Evolutionary conservation across 2,888 invertebrate genomes (phyloP).

Genomic region (Nudaria mundana): DNA sequence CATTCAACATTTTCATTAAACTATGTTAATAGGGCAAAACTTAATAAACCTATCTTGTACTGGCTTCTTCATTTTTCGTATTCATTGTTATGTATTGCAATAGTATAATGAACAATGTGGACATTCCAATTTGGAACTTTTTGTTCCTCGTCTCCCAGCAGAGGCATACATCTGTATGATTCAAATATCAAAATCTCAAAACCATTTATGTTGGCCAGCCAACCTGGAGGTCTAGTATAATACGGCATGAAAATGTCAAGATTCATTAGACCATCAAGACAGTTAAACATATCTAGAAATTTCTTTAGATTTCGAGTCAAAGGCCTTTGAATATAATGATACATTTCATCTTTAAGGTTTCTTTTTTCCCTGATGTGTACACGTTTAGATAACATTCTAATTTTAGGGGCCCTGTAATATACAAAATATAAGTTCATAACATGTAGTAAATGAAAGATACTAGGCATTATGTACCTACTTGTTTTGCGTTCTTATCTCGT

Average conservation of each 20-base stretch:
- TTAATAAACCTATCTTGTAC: no score
- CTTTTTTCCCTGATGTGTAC: slow-evolving; percentile 15
- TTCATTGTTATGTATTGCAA: no score
- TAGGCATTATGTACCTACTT: slow-evolving; percentile 32
- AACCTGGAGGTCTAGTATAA: slow-evolving; percentile 49
- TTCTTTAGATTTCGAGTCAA: slow-evolving; percentile 52
- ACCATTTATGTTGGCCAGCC: slow-evolving; percentile 32
- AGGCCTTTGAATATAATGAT: slow-evolving; percentile 11
- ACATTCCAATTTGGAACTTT: slow-evolving; percentile 59
- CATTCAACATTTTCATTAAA: no score
- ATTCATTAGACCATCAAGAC: neutral
- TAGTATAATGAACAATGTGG: slow-evolving; percentile 56
- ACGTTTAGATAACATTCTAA: slow-evolving; percentile 30
- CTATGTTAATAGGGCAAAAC: no score
- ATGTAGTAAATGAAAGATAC: slow-evolving; percentile 52
- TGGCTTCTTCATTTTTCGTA: no score
- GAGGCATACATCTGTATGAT: slow-evolving; percentile 65
- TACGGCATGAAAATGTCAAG: slow-evolving; percentile 16
- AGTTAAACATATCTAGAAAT: no score
- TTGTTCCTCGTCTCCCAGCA: slow-evolving; percentile 56
- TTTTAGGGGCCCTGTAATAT: slow-evolving; percentile 43
- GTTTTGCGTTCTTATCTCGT: slow-evolving; percentile 7
- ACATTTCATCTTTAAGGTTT: slow-evolving; percentile 32
- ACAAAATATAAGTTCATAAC: slow-evolving; percentile 39
- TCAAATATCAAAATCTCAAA: slow-evolving; percentile 55